phyloP scores from a whole-genome alignment of 2,797 vertebrate species.

The Lophura swinhoii region DNA sequence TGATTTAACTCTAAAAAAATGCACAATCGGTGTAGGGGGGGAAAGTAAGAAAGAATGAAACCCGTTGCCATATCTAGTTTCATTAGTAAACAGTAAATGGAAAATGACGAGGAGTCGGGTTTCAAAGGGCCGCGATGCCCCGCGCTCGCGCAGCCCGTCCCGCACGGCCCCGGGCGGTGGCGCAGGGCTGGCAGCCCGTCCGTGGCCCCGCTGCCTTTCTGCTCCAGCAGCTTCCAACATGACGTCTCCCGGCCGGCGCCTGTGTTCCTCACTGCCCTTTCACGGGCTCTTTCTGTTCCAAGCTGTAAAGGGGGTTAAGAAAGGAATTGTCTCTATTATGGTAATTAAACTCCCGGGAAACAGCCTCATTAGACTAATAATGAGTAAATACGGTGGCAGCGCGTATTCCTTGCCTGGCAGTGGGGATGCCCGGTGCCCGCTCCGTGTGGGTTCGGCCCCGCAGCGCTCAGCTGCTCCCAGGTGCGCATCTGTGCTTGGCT shows the following conservation, averaged over 20 bases:
- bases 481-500: too few species aligned
- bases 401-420: not conserved
- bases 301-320: conserved; percentile 45
- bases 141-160: conserved; percentile 71
- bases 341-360: conserved; percentile 74
- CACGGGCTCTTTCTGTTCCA: conserved; percentile 42
- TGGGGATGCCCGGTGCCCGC: not conserved
- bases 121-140: conserved; percentile 70
- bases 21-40: conserved; percentile 3
- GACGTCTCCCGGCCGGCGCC: not conserved
- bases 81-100: conserved; percentile 80
- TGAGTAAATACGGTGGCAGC: conserved; percentile 65
- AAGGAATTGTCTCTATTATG: conserved; percentile 60
- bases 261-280: not conserved
- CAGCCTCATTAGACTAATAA: conserved; percentile 74
- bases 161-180: conserved; percentile 51
- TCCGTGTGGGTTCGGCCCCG: too few species aligned
- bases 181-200: not conserved
- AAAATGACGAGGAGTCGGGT: conserved; percentile 73
- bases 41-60: conserved; percentile 42
- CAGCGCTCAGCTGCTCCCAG: not conserved
- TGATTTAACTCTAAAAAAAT: conserved; percentile 81
- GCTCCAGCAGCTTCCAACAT: not conserved
- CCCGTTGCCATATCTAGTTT: conserved; percentile 76
- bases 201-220: not conserved